Evolutionary conservation across 2,797 vertebrate genomes (phyloP).

Genomic region (Tympanoctomys barrerae): DNA sequence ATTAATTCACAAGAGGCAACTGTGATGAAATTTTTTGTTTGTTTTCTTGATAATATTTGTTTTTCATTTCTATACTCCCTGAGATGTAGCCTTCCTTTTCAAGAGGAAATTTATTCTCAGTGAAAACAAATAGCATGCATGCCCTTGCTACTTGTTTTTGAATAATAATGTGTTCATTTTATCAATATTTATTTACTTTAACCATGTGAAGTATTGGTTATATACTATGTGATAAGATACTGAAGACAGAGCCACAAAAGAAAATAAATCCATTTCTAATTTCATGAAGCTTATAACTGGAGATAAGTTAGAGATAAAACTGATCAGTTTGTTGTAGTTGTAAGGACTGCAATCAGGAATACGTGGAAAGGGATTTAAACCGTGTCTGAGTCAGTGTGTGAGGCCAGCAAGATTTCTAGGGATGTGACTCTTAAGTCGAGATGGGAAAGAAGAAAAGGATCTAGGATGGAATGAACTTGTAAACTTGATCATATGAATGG

Average conservation of each 20-base stretch:
- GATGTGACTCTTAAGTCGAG: neutral
- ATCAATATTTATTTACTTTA: neutral
- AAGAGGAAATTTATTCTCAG: neutral
- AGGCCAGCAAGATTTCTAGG: neutral
- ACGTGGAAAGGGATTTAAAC: neutral
- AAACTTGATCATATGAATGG: neutral
- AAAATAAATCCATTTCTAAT: neutral
- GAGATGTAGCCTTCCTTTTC: neutral
- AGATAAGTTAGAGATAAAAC: neutral
- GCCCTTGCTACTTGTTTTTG: neutral
- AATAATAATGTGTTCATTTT: neutral
- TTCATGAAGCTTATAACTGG: neutral
- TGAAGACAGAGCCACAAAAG: neutral
- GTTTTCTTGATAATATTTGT: neutral
- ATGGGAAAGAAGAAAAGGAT: neutral
- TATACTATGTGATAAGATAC: neutral
- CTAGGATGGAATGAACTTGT: neutral
- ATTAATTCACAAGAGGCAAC: neutral
- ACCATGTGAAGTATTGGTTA: neutral
- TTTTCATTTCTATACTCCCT: neutral
- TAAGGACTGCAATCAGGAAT: neutral
- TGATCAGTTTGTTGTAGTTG: neutral
- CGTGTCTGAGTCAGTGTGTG: neutral
- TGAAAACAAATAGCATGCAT: neutral
- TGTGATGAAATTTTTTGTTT: neutral